Evolutionary conservation across 2,888 invertebrate genomes (phyloP).

Genomic region (Myopa testacea): DNA sequence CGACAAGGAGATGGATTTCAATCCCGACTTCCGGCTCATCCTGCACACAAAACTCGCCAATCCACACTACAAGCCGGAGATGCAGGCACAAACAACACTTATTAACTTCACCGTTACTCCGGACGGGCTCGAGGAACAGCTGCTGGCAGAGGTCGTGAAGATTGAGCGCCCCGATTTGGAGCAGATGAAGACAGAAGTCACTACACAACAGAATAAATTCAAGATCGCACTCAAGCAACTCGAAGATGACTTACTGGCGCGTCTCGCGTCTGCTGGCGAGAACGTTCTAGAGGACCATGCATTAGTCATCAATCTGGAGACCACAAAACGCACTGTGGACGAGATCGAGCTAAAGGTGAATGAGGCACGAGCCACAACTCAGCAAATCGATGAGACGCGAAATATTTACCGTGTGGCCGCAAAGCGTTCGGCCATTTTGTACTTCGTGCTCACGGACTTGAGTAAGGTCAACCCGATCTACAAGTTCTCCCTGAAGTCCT

Average conservation of each 20-base stretch:
- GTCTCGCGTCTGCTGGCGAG: slow-evolving; percentile 90
- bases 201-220: slow-evolving; percentile 93
- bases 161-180: slow-evolving; percentile 94
- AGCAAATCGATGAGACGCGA: slow-evolving; percentile 91
- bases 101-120: slow-evolving; percentile 96
- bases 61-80: slow-evolving; percentile 97
- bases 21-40: slow-evolving; percentile 83
- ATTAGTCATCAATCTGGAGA: slow-evolving; percentile 91
- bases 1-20: slow-evolving; percentile 92
- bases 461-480: slow-evolving; percentile 95
- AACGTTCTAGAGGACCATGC: slow-evolving; percentile 92
- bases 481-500: slow-evolving; percentile 95
- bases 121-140: slow-evolving; percentile 95
- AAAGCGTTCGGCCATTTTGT: slow-evolving; percentile 87
- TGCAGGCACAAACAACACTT: slow-evolving; percentile 95
- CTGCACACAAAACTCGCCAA: slow-evolving; percentile 95
- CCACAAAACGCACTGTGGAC: slow-evolving; percentile 91
- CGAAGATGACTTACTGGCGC: slow-evolving; percentile 89
- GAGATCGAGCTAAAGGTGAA: slow-evolving; percentile 89
- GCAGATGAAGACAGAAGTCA: slow-evolving; percentile 83
- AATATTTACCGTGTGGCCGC: slow-evolving; percentile 91
- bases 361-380: slow-evolving; percentile 88
- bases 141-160: slow-evolving; percentile 93
- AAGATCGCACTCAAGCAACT: slow-evolving; percentile 91
- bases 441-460: slow-evolving; percentile 93